These are phyloP conservation scores for Nemapogon koenigi DNA, from an alignment of 2,888 invertebrate genomes.

Conservation along the genomic window DNA sequence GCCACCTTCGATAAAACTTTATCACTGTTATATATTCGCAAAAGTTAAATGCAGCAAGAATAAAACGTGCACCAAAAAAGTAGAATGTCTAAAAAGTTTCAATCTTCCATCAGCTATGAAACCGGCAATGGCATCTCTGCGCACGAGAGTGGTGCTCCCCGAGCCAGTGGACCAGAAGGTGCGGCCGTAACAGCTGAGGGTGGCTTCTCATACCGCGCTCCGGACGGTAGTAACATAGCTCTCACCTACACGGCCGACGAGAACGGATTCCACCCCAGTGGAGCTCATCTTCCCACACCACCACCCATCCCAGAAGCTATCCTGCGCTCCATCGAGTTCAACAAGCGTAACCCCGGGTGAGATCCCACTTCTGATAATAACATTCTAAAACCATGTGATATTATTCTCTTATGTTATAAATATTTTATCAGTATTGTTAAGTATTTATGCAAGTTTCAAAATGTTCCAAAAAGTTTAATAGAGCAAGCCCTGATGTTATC, in stretches of 20 bases:
- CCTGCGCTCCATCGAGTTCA: slow-evolving; percentile 44
- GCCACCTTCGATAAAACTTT: too few species aligned
- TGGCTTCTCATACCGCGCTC: slow-evolving; percentile 68
- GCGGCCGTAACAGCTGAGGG: slow-evolving; percentile 64
- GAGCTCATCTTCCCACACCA: slow-evolving; percentile 63
- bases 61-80: too few species aligned
- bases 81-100: too few species aligned
- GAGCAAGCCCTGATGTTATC: too few species aligned
- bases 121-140: slow-evolving; percentile 69
- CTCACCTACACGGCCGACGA: slow-evolving; percentile 73
- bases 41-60: too few species aligned
- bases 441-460: too few species aligned
- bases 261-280: slow-evolving; percentile 69
- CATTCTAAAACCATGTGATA: too few species aligned
- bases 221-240: slow-evolving; percentile 66
- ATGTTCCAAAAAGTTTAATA: too few species aligned
- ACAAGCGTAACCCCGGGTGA: slow-evolving; percentile 30
- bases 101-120: slow-evolving; percentile 45
- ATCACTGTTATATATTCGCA: too few species aligned
- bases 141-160: slow-evolving; percentile 59
- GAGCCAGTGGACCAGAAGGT: slow-evolving; percentile 52
- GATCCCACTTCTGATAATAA: neutral
- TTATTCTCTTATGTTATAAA: too few species aligned
- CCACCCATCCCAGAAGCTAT: slow-evolving; percentile 65
- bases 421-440: too few species aligned